phyloP scores from a whole-genome alignment of 2,888 invertebrate genomes.

The Pteria penguin region DNA sequence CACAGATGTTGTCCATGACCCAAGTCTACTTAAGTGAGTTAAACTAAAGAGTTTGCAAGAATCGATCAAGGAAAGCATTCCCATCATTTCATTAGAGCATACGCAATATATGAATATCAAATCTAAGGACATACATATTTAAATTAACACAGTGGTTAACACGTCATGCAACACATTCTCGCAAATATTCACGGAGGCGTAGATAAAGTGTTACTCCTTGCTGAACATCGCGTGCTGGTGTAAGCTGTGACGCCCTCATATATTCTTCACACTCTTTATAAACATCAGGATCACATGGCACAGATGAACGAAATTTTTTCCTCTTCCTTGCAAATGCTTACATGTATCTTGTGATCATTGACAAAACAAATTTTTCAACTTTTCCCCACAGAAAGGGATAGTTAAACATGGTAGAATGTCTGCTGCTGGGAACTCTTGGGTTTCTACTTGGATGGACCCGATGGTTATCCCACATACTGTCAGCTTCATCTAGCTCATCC shows the following conservation, averaged over 20 bases:
- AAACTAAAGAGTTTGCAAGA: no score
- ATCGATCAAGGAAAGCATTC: no score
- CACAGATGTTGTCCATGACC: no score
- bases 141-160: no score
- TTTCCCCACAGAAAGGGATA: neutral
- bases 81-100: no score
- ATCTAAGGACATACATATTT: no score
- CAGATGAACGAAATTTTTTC: neutral
- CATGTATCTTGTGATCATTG: no score
- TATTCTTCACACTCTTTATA: neutral
- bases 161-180: no score
- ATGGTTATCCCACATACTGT: neutral
- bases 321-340: no score
- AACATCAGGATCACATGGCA: constrained; percentile 1
- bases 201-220: neutral
- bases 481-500: neutral
- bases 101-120: no score
- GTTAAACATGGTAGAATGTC: neutral
- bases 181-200: neutral
- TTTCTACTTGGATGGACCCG: neutral
- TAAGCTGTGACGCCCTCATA: neutral
- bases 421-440: neutral
- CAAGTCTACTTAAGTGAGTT: no score
- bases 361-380: no score
- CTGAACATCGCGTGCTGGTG: neutral